phyloP scores from a whole-genome alignment of 2,797 vertebrate genomes.

The Prunella strophiata region DNA sequence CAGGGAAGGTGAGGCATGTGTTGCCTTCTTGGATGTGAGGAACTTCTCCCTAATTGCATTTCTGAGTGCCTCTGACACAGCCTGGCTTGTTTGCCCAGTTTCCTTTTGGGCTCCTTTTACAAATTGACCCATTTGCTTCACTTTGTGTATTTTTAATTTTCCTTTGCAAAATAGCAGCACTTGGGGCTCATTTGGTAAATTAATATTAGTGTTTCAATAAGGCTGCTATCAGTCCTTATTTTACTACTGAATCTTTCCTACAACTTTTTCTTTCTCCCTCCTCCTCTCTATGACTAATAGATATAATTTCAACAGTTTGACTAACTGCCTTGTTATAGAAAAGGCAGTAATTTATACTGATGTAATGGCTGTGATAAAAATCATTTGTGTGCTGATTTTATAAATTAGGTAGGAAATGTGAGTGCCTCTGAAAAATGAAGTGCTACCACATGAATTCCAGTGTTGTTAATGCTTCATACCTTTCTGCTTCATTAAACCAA shows the following conservation, averaged over 20 bases:
- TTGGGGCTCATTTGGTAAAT: constrained; percentile 74
- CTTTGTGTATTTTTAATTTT: constrained; percentile 74
- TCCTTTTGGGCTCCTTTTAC: constrained; percentile 70
- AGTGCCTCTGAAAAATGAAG: constrained; percentile 90
- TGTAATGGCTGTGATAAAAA: constrained; percentile 96
- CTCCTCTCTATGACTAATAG: constrained; percentile 75
- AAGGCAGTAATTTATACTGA: constrained; percentile 92
- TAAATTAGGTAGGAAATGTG: constrained; percentile 95
- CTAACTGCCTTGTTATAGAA: constrained; percentile 82
- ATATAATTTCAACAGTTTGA: constrained; percentile 84
- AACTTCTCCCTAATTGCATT: constrained; percentile 55
- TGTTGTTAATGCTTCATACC: constrained; percentile 99
- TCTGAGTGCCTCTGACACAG: constrained; percentile 18
- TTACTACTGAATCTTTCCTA: constrained; percentile 73
- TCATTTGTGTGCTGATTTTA: constrained; percentile 95
- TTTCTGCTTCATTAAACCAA: constrained; percentile 99
- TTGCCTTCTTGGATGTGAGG: constrained; percentile 1
- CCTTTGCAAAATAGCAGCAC: constrained; percentile 43
- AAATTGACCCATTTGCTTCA: constrained; percentile 80
- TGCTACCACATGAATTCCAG: constrained; percentile 95
- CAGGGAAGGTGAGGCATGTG: not conserved
- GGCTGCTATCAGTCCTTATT: constrained; percentile 69
- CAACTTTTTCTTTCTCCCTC: constrained; percentile 44
- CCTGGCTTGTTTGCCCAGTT: constrained; percentile 65
- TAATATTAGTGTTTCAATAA: constrained; percentile 73